Conservation (phyloP, 2,888 invertebrate genomes). For the Netelia inedita region DNA sequence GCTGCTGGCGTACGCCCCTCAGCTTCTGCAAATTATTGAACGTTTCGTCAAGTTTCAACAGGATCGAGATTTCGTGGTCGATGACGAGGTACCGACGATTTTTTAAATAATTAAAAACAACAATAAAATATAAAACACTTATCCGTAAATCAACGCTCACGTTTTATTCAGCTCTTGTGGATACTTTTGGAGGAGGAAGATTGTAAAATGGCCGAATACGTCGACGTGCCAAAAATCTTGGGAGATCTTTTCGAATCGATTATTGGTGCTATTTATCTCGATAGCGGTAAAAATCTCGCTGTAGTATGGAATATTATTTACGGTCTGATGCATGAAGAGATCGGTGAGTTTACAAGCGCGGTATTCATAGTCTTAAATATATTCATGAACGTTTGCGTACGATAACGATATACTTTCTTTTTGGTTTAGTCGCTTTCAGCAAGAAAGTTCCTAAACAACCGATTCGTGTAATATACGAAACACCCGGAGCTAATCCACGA, state of each 20-base stretch:
- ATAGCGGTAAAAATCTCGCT: constrained; percentile 90
- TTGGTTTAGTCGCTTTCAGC: constrained; percentile 89
- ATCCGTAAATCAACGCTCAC: not conserved
- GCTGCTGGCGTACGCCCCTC: constrained; percentile 86
- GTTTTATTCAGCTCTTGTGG: constrained; percentile 84
- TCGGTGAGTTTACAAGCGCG: constrained; percentile 85
- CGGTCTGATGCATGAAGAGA: constrained; percentile 94
- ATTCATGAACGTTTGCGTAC: not conserved
- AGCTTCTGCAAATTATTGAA: constrained; percentile 87
- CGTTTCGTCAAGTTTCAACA: constrained; percentile 89
- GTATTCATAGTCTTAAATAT: not conserved
- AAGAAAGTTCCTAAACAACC: constrained; percentile 95
- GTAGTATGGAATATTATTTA: constrained; percentile 94
- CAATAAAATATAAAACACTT: not conserved
- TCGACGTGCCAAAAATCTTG: constrained; percentile 96
- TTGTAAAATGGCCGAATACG: constrained; percentile 89
- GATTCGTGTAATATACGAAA: constrained; percentile 94
- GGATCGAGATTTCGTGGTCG: constrained; percentile 87
- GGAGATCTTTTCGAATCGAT: constrained; percentile 98
- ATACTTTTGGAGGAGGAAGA: constrained; percentile 89
- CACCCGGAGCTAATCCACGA: constrained; percentile 90
- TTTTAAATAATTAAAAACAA: not conserved
- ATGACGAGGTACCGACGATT: constrained; percentile 87
- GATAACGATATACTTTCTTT: not conserved
- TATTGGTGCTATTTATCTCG: constrained; percentile 93